Evolutionary conservation across 2,797 vertebrate genomes (phyloP), one percentile per base, ranked within the genome.

Genomic region (Austrolebias charrua): DNA sequence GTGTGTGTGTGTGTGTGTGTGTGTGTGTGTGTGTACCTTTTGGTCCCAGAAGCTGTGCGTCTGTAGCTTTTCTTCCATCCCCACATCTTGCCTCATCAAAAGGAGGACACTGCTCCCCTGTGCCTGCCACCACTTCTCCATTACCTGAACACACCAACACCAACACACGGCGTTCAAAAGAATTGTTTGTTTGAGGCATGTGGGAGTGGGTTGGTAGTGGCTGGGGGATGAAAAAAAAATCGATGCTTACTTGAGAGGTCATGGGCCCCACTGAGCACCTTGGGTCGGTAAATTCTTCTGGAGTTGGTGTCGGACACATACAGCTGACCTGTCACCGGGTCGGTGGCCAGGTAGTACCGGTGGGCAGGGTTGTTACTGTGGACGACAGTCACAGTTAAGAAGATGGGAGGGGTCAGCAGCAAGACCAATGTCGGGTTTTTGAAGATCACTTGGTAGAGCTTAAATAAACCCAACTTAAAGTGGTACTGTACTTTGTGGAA

Each of bases 291-390:
- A 83, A 99, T 98, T 61, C 95, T 89, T 53, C 97, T 93, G 0
- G 96, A 98, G 85, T 97, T 98, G 0, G 97, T 98, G 91, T 99
- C 97, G 0, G 97, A 99, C 55, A 97, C 95, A 0, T 96, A 99
- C 59, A 99, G 76, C 76, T 97, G 96, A 66, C 97, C 97, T 0
- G 95, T 96, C 51, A 98, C 95, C 0, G 97, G 97, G 79, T 99
- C 95, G 0, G 95, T 96, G 10, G 97, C 95, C 1, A 98, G 88
- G 86, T 97, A 99, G 90, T 99, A 99, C 29, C 95, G 93, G 75
- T 99, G 97, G 53, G 97, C 95, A 6, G 96, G 96, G 91, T 97
- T 99, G 92, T 95, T 99, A 89, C 97, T 99, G 81, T 55, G 64
- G 80, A 84, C 81, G 52, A 10, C 18, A 18, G 35, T 1, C 46